phyloP scores from a whole-genome alignment of 2,113 vertebrate species.

The Eurypyga helias region DNA sequence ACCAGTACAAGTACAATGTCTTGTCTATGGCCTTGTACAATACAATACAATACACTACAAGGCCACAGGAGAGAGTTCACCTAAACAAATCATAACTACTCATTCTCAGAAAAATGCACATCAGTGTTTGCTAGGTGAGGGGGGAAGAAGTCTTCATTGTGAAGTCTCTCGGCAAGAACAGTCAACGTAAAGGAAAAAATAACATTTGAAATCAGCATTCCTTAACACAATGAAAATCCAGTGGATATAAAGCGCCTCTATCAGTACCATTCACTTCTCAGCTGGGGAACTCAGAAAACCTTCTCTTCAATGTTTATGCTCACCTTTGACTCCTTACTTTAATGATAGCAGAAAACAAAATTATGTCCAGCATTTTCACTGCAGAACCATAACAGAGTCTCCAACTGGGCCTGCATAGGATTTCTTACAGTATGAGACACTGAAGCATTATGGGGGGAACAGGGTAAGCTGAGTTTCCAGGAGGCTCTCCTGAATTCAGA shows the following conservation, averaged over 20 bases:
- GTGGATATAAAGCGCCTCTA: background rate
- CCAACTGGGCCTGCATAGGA: background rate
- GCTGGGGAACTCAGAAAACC: background rate
- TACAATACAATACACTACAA: background rate
- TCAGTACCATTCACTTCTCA: constrained; percentile 26
- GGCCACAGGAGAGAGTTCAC: background rate
- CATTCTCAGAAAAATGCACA: background rate
- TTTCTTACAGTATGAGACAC: background rate
- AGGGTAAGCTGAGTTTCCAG: background rate
- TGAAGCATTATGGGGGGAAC: background rate
- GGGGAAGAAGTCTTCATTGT: background rate
- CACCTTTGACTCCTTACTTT: constrained; percentile 47
- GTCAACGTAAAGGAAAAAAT: background rate
- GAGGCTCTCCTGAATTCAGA: background rate
- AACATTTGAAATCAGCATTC: background rate
- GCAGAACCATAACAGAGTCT: background rate
- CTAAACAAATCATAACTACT: background rate
- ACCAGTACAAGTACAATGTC: too few species aligned
- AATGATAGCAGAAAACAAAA: constrained; percentile 38
- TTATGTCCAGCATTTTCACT: background rate
- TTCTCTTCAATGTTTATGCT: constrained; percentile 8
- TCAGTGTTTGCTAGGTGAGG: background rate
- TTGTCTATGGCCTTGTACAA: too few species aligned
- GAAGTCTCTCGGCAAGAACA: background rate
- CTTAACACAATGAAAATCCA: background rate